Base-by-base conservation (phyloP, 1,140 invertebrate genomes). In the Drosophila kohkoa region DNA sequence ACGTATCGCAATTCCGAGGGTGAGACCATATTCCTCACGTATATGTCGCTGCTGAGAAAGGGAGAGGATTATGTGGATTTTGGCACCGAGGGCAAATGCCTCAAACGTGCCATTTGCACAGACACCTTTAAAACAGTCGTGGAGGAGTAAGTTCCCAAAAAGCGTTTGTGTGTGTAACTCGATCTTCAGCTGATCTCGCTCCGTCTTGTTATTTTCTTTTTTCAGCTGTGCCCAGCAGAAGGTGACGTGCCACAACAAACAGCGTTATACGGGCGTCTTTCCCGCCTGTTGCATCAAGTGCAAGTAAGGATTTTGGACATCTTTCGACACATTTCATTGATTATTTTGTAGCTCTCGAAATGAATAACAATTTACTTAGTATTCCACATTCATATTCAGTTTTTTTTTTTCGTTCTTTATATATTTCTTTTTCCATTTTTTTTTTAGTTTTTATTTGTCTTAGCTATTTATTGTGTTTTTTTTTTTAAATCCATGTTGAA, bases 21-120 rank as follows among this genome's bases (percentile, higher is more conserved):
- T 49, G 91, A 92, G 71, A 91, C 77, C 28, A 75, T 92, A 8
- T 91, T 92, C 20, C 73, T 92, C 3, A 89, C 87, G 60, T 92
- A 92, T 68, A 59, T 92, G 73, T 79, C 90, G 11, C 58, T 81
- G 6, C 41, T 89, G 25, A 81, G 67, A 35, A 76, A 75, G 6
- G 91, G 91, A 1, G 58, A 92, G 73, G 91, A 92, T 25, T 92
- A 92, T 72, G 90, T 92, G 13, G 91, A 92, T 51, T 92, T 92
- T 52, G 88, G 80, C 16, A 63, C 77, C 15, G 81, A 92, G 43
- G 91, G 91, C 43, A 91, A 77, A 55, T 92, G 91, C 62, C 59
- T 91, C 2, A 92, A 90, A 69, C 75, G 76, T 11, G 91, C 88
- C 43, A 76, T 79, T 15, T 92, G 91, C 68, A 73, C 78, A 11